These are phyloP conservation scores for Osmerus mordax DNA, from an alignment of 2,113 vertebrate genomes.

Conservation along the genomic window DNA sequence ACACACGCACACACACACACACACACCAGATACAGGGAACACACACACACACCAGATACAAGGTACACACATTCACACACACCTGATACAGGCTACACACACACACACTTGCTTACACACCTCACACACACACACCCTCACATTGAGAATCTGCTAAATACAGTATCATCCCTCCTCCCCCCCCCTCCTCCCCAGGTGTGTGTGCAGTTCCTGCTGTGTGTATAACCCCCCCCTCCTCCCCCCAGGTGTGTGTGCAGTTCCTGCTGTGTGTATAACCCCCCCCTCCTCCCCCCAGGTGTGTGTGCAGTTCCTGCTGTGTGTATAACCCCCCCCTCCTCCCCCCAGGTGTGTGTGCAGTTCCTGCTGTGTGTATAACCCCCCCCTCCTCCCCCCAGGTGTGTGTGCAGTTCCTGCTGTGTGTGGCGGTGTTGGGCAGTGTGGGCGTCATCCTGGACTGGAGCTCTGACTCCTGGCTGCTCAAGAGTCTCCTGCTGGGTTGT, in stretches of 20 bases:
- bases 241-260: no score
- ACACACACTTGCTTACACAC: not conserved
- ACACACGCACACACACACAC: no score
- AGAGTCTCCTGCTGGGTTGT: slow-evolving; percentile 80
- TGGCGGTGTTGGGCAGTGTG: slow-evolving; percentile 74
- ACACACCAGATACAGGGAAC: not conserved
- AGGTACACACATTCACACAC: not conserved
- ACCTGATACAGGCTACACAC: not conserved
- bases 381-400: slow-evolving; percentile 49
- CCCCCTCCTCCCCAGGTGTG: no score
- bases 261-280: no score
- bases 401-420: slow-evolving; percentile 72
- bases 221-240: slow-evolving; percentile 29
- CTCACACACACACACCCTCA: not conserved
- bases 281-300: no score
- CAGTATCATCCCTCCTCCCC: no score
- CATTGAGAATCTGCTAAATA: no score
- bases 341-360: not conserved
- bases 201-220: slow-evolving; percentile 51
- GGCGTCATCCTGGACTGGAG: slow-evolving; percentile 80
- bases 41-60: not conserved
- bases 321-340: not conserved
- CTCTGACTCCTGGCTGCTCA: slow-evolving; percentile 95
- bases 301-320: no score
- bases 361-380: not conserved